phyloP scores from a whole-genome alignment of 2,888 invertebrate species.

The Dilophus febrilis region DNA sequence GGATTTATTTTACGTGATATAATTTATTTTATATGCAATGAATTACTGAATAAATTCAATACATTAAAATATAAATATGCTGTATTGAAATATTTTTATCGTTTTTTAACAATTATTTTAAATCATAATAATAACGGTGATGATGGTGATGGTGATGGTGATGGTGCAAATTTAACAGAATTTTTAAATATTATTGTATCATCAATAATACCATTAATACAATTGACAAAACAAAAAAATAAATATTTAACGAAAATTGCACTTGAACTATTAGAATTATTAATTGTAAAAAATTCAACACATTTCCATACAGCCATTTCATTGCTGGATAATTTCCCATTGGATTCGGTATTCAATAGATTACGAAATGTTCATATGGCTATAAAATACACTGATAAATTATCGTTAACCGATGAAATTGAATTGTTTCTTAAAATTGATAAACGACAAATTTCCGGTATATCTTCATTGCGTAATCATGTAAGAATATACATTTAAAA shows the following conservation, averaged over 20 bases:
- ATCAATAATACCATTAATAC: constrained; percentile 34
- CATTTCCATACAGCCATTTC: constrained; percentile 31
- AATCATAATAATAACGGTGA: too few relatives aligned
- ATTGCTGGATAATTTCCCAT: constrained; percentile 35
- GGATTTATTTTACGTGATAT: constrained; percentile 39
- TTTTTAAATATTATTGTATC: constrained; percentile 36
- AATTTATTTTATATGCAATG: constrained; percentile 5
- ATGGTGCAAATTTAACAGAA: constrained; percentile 30
- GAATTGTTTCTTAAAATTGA: constrained; percentile 32
- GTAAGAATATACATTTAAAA: constrained; percentile 21
- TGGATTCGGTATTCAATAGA: constrained; percentile 20
- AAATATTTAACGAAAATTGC: constrained; percentile 17
- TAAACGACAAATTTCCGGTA: constrained; percentile 20
- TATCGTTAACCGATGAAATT: constrained; percentile 30
- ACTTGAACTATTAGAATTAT: constrained; percentile 31
- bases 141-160: too few relatives aligned
- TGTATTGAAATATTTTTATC: constrained; percentile 19
- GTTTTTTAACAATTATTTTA: constrained; percentile 23
- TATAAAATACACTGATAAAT: constrained; percentile 20
- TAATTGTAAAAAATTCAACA: constrained; percentile 35
- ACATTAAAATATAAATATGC: constrained; percentile 1
- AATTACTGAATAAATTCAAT: background rate
- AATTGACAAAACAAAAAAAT: constrained; percentile 27
- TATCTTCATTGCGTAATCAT: constrained; percentile 16
- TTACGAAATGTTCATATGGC: constrained; percentile 22